Evolutionary conservation across 2,113 vertebrate species (phyloP).

Genomic region (Chamaea fasciata): DNA sequence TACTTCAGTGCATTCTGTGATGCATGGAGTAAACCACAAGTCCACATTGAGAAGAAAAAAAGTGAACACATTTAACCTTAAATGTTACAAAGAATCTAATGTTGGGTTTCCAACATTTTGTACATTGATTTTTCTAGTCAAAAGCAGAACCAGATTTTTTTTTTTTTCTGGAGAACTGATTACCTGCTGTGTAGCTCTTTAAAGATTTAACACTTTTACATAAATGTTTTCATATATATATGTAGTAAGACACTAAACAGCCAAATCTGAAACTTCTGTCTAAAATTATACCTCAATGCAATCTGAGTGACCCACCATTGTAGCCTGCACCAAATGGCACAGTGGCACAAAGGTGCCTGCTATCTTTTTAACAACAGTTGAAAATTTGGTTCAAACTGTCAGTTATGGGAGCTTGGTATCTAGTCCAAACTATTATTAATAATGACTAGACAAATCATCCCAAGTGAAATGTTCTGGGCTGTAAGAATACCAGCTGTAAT

Average conservation of each 20-base stretch:
- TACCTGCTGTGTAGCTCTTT: not conserved
- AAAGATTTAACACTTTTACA: fast-evolving
- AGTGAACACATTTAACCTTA: not conserved
- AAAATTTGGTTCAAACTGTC: not conserved
- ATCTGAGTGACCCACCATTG: fast-evolving
- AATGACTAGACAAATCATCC: not conserved
- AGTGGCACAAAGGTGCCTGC: fast-evolving
- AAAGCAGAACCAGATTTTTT: no score
- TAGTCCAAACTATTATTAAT: not conserved
- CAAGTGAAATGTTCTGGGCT: not conserved
- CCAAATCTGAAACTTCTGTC: not conserved
- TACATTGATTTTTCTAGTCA: not conserved
- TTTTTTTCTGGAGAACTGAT: not conserved
- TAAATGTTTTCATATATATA: not conserved
- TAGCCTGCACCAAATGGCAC: fast-evolving
- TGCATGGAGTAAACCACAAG: not conserved
- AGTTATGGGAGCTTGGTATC: not conserved
- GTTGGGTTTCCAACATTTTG: not conserved
- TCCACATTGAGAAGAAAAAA: fast-evolving
- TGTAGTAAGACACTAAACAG: fast-evolving
- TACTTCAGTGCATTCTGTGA: not conserved
- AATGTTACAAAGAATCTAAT: no score
- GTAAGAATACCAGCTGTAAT: fast-evolving
- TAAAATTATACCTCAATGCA: fast-evolving
- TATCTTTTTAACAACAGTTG: fast-evolving